Percentiles rank a stretch among this genome's conserved stretches.
These are phyloP conservation scores for Sorex maritimensis DNA, from an alignment of 2,797 vertebrate genomes.

Conservation along the genomic window DNA sequence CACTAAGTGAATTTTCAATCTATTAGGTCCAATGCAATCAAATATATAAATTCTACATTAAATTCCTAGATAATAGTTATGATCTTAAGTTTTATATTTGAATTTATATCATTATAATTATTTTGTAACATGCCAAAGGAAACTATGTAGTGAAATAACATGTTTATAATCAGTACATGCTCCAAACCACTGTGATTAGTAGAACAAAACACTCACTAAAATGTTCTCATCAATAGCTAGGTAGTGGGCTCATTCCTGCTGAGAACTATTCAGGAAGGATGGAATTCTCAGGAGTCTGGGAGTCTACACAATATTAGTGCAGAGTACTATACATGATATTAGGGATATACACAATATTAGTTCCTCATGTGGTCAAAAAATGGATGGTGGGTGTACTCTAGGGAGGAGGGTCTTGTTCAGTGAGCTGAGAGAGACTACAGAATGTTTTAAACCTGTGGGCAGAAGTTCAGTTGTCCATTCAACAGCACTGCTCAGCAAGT, in stretches of 20 bases:
- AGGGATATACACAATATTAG: background rate
- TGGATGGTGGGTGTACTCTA: background rate
- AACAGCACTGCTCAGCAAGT: rapidly evolving
- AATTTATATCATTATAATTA: background rate
- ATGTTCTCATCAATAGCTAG: background rate
- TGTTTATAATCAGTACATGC: background rate
- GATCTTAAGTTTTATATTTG: background rate
- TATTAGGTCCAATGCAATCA: background rate
- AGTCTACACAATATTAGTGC: background rate
- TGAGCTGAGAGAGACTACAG: background rate
- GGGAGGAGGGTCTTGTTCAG: background rate
- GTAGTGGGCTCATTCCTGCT: background rate
- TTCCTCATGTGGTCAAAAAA: background rate
- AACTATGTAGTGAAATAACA: constrained; percentile 4
- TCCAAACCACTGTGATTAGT: background rate
- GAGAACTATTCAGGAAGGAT: background rate
- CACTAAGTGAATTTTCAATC: constrained; percentile 37
- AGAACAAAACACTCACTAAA: background rate
- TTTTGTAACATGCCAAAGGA: background rate
- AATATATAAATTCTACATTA: constrained; percentile 19
- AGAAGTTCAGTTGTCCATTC: rapidly evolving
- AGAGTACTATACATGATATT: background rate
- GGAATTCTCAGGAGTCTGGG: background rate
- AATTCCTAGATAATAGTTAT: constrained; percentile 7
- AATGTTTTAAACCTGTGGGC: background rate